phyloP scores from a whole-genome alignment of 2,797 vertebrate genomes.

The Eulemur rubriventer region DNA sequence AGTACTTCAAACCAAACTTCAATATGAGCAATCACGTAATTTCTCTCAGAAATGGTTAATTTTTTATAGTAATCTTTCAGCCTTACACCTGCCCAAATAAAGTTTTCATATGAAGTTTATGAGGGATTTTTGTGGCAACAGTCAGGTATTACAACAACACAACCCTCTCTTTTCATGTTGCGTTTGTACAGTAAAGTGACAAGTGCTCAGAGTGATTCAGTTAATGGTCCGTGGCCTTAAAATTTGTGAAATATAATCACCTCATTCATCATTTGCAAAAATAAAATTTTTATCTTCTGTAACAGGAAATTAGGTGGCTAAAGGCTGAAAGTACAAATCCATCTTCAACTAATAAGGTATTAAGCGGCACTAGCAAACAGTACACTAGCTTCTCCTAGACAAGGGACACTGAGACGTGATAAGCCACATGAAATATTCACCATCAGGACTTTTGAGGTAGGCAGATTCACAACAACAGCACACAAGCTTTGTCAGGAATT shows the following conservation, averaged over 20 bases:
- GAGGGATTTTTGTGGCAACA: not conserved
- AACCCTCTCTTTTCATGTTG: not conserved
- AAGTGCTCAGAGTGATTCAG: constrained; percentile 73
- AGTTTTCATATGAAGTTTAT: not conserved
- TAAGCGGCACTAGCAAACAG: constrained; percentile 76
- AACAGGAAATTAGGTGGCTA: constrained; percentile 79
- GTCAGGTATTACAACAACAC: not conserved
- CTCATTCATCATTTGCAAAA: constrained; percentile 84
- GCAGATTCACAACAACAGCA: constrained; percentile 82
- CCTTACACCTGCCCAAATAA: not conserved
- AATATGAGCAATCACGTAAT: not conserved
- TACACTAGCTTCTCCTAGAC: constrained; percentile 54
- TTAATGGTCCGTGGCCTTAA: constrained; percentile 81
- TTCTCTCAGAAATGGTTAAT: not conserved
- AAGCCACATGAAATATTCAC: constrained; percentile 84
- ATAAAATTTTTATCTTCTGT: constrained; percentile 77
- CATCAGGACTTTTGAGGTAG: constrained; percentile 76
- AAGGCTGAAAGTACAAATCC: constrained; percentile 70
- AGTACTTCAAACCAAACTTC: not conserved
- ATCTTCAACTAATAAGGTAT: constrained; percentile 75
- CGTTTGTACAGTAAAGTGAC: constrained; percentile 51
- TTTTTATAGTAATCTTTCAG: not conserved
- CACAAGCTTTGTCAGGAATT: constrained; percentile 83
- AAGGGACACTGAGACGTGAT: constrained; percentile 69
- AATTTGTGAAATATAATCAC: constrained; percentile 83